Evolutionary conservation across 2,888 invertebrate species (phyloP), one percentile per base, ranked within the genome.

Genomic region (Congeria kusceri): DNA sequence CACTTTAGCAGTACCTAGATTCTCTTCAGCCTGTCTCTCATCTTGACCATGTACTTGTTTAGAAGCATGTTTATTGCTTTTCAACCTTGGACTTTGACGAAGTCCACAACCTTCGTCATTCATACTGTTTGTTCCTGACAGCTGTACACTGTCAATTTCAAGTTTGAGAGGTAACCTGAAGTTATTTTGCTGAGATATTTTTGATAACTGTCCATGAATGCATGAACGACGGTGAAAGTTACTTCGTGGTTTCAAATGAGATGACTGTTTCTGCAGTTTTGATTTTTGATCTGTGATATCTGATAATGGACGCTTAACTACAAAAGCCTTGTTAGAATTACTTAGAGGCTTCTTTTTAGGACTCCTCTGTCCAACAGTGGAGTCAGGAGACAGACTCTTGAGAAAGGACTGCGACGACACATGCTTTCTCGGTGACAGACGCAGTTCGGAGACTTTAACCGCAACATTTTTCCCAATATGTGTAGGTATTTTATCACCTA

Each of bases 31-130:
- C 62, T 73, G 47, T 70, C 63, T 80, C 47, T 44, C 23, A 25
- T 71, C 56, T n/a, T 57, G 49, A n/a, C 66, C 59, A 25, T 28
- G 23, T 9, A 18, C 23, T 0, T 18, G 15, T 28, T 32, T 57
- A 20, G 69, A 65, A 25, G 53, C 58, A 20, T 18, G 28, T 29
- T 76, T 61, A 68, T 71, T 83, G 56, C 46, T 67, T 59, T 47
- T 67, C 3, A 87, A 66, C 67, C 87, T 73, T n/a, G 87, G 85
- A 78, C 87, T 87, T 28, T 87, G 87, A 61, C 86, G 74, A 11
- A 80, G 18, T 13, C 44, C 58, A 46, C 62, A 23, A 49, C 63
- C 61, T 56, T 59, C 64, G 64, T 47, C 32, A 23, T 65, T 32
- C 56, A 39, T 61, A 47, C 28, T 46, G 20, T 59, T 49, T 58